phyloP scores from a whole-genome alignment of 2,113 vertebrate genomes.

The Pedionomus torquatus region DNA sequence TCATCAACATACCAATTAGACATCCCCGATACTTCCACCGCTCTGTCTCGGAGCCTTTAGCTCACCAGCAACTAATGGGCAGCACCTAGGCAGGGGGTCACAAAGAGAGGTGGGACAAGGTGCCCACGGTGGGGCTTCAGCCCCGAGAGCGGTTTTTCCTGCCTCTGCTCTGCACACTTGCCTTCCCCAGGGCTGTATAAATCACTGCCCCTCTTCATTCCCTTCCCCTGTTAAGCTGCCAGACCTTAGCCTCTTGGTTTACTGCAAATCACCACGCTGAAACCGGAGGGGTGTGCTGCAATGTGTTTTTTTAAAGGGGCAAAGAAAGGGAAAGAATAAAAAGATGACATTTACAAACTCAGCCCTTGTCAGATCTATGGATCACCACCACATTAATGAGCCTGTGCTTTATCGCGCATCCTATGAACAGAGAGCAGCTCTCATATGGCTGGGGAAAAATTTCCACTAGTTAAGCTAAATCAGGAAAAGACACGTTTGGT shows the following conservation, averaged over 20 bases:
- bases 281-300: background rate
- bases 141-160: background rate
- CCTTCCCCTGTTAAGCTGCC: background rate
- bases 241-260: background rate
- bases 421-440: constrained; percentile 7
- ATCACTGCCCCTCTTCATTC: background rate
- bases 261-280: background rate
- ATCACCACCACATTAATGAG: constrained; percentile 54
- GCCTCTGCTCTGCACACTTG: background rate
- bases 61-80: rapidly evolving
- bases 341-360: constrained; percentile 35
- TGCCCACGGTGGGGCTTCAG: background rate
- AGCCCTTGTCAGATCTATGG: constrained; percentile 32
- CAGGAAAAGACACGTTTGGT: constrained; percentile 50
- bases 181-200: background rate
- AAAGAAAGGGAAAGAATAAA: background rate
- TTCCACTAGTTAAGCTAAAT: constrained; percentile 64
- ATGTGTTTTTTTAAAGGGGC: background rate
- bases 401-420: background rate
- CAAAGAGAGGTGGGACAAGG: background rate
- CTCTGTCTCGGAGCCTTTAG: background rate
- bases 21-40: background rate
- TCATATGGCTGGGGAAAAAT: constrained; percentile 32
- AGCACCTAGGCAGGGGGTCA: background rate
- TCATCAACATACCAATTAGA: constrained; percentile 11